phyloP scores from a whole-genome alignment of 2,113 vertebrate species.

The Antechinus stuartii region DNA sequence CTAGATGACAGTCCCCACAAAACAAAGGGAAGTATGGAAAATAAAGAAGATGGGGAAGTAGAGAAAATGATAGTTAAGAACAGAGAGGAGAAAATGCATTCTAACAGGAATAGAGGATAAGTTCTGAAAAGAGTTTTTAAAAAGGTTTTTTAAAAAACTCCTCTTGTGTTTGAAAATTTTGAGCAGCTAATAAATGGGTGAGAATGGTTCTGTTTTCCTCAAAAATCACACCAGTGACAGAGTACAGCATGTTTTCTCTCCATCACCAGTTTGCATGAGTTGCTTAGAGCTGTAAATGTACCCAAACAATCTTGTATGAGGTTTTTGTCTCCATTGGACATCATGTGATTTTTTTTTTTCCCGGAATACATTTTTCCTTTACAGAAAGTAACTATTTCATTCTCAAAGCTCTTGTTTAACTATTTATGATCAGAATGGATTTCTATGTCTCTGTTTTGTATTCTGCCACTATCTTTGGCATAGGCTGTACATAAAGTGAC shows the following conservation, averaged over 20 bases:
- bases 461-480: not conserved
- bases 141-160: not conserved
- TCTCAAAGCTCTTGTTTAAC: not conserved
- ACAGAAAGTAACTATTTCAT: not conserved
- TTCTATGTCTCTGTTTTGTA: not conserved
- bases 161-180: not conserved
- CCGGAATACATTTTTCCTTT: not conserved
- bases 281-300: not conserved
- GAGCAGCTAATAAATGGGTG: not conserved
- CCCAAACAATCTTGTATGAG: not conserved
- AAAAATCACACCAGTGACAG: not conserved
- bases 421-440: not conserved
- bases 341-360: not conserved
- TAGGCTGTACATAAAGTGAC: not conserved
- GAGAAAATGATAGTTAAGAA: not conserved
- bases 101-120: not conserved
- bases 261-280: not conserved
- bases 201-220: not conserved
- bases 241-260: not conserved
- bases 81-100: not conserved
- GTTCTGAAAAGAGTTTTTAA: not conserved
- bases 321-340: not conserved
- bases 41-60: not conserved
- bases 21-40: not conserved
- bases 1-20: not conserved